Evolutionary conservation across 2,797 vertebrate species (phyloP), one percentile per base, ranked within the genome.

Genomic region (Cossypha niveicapilla): DNA sequence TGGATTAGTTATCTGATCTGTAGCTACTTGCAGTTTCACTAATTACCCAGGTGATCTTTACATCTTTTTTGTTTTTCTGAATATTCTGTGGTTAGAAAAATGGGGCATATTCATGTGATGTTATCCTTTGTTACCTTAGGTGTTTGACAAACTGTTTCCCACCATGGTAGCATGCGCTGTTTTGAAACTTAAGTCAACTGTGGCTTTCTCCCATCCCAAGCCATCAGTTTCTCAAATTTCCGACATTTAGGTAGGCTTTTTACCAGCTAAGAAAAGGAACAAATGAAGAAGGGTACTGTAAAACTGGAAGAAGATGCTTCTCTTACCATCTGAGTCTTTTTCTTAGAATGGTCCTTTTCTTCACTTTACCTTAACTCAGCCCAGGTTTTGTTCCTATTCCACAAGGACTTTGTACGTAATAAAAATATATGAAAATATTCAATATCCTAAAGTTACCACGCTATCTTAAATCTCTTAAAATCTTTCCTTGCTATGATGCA

Each of bases 351-450:
- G 0, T 72, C 17, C 8, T 90, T 92, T 85, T 28, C 34, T 13
- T 74, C 24, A 14, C 22, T 87, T 79, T 63, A 21, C 53, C 27
- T 5, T 71, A 27, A 56, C 11, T 89, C 34, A 6, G 3, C 25
- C 82, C 22, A 5, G 3, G 10, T 60, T 90, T 85, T 78, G 6
- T 56, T 74, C 50, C 22, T 63, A 6, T 80, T 77, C 60, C 12
- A 8, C 19, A 54, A 47, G 37, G 18, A 44, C 24, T 62, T 77
- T 35, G 7, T 51, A 53, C 0, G 0, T 48, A 61, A 39, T 63
- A 24, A n/a, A 67, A 21, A 44, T 2, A 1, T 30, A 48, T 13
- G 2, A 77, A 71, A 80, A n/a, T 47, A 39, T 28, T 80, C 30
- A 45, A 39, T 77, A 53, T 63, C 9, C 27, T 54, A 4, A 79